These are phyloP conservation scores for Holocentrus rufus DNA, from an alignment of 2,797 vertebrate genomes.

Conservation along the genomic window DNA sequence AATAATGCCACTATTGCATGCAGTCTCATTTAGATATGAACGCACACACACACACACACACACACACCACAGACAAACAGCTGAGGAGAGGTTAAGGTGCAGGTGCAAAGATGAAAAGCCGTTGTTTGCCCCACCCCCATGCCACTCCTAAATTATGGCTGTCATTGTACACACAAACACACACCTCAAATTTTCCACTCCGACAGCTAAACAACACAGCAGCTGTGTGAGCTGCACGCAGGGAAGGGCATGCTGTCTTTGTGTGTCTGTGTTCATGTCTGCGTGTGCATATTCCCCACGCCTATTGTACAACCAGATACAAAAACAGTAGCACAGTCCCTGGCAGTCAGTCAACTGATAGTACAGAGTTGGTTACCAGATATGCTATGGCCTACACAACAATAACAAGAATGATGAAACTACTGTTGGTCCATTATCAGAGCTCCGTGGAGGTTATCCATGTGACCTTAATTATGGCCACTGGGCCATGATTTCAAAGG, in stretches of 20 bases:
- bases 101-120: conserved; percentile 55
- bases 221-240: conserved; percentile 74
- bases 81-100: conserved; percentile 31
- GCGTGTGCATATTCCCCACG: conserved; percentile 33
- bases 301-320: conserved; percentile 59
- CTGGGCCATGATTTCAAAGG: background rate
- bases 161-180: conserved; percentile 65
- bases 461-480: background rate
- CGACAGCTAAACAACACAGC: conserved; percentile 73
- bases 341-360: conserved; percentile 49
- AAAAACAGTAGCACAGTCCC: conserved; percentile 45
- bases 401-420: conserved; percentile 37
- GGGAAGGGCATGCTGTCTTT: conserved; percentile 66
- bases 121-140: conserved; percentile 44
- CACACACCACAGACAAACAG: conserved; percentile 16
- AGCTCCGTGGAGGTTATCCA: background rate
- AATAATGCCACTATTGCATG: conserved; percentile 15
- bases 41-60: conserved; percentile 11
- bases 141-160: conserved; percentile 62
- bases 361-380: conserved; percentile 37
- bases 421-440: conserved; percentile 37
- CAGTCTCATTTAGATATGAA: background rate
- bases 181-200: conserved; percentile 67
- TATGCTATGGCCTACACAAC: conserved; percentile 34
- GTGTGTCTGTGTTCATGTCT: conserved; percentile 14